phyloP scores from a whole-genome alignment of 2,797 vertebrate species.

The Takifugu rubripes region DNA sequence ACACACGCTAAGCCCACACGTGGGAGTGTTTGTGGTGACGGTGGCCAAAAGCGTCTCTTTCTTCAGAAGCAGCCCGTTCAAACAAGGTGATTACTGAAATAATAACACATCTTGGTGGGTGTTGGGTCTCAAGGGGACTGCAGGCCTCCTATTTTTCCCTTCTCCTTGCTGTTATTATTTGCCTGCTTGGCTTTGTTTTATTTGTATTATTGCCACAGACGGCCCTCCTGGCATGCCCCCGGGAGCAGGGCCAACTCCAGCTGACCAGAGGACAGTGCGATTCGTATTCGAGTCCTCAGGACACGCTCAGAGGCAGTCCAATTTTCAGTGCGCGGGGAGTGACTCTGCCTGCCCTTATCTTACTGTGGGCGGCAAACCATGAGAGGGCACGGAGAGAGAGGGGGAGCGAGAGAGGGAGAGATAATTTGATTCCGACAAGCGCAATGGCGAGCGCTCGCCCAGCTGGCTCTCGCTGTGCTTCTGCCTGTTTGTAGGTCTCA shows the following conservation, averaged over 20 bases:
- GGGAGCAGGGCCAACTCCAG: slow-evolving; percentile 67
- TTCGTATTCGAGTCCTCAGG: slow-evolving; percentile 64
- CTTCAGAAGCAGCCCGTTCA: slow-evolving; percentile 23
- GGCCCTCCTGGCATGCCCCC: slow-evolving; percentile 57
- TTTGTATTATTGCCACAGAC: slow-evolving; percentile 55
- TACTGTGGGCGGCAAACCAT: slow-evolving; percentile 68
- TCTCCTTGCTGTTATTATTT: slow-evolving; percentile 34
- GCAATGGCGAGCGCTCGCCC: slow-evolving; percentile 45
- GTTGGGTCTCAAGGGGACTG: slow-evolving; percentile 11
- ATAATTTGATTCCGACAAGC: slow-evolving; percentile 56
- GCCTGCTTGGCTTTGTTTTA: slow-evolving; percentile 14
- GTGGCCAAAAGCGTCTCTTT: slow-evolving; percentile 21
- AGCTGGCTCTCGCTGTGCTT: slow-evolving; percentile 38
- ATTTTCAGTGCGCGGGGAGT: slow-evolving; percentile 64
- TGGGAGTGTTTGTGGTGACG: background rate
- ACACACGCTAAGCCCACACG: background rate
- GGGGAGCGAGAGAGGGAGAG: slow-evolving; percentile 19
- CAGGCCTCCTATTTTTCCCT: slow-evolving; percentile 16
- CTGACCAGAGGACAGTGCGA: slow-evolving; percentile 61
- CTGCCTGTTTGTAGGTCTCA: slow-evolving; percentile 18
- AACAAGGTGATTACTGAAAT: slow-evolving; percentile 38
- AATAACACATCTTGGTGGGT: slow-evolving; percentile 24
- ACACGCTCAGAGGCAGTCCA: slow-evolving; percentile 63
- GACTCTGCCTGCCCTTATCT: slow-evolving; percentile 65
- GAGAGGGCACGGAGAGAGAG: slow-evolving; percentile 39